Evolutionary conservation across 2,113 vertebrate species (phyloP), one percentile per base, ranked within the genome.

Genomic region (Erythrolamprus reginae): DNA sequence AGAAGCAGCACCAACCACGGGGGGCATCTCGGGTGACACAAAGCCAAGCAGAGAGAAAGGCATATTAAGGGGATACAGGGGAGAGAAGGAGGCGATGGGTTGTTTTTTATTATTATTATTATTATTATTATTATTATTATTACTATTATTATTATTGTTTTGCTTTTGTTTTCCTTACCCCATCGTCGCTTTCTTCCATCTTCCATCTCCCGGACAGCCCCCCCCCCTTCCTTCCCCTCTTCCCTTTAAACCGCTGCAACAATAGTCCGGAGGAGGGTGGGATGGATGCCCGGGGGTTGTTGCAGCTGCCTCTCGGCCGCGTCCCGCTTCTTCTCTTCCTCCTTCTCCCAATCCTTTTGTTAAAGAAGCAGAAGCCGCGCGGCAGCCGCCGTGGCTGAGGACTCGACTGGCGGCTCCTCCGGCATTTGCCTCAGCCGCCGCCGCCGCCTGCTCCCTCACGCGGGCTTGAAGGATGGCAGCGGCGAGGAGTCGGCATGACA

Each of bases 141-240:
- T n/a, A n/a, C n/a, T n/a, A n/a, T n/a, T n/a, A n/a, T n/a, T n/a
- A n/a, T n/a, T n/a, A n/a, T n/a, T n/a, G 13, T 61, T 33, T 38
- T 9, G 33, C 21, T 77, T 42, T 9, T 7, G 2, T 38, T 13
- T 28, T 1, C 13, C 90, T 91, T 61, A 91, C 90, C 90, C 90
- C 90, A 42, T 77, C 86, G 17, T 21, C 86, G 90, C 70, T 48
- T 61, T 55, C 90, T 58, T 91, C 90, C 90, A 91, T 91, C 86
- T 91, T 88, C 90, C 90, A 91, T 91, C 52, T 88, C 86, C 86
- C 52, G 90, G 56, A 26, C 24, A 56, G 26, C 1, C 50, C 70
- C 42, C 51, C 38, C 45, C n/a, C n/a, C n/a, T n/a, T n/a, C n/a
- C n/a, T n/a, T n/a, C n/a, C n/a, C n/a, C n/a, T n/a, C 45, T 45